Conservation (phyloP, 2,797 vertebrate species). For the Todus mexicanus region DNA sequence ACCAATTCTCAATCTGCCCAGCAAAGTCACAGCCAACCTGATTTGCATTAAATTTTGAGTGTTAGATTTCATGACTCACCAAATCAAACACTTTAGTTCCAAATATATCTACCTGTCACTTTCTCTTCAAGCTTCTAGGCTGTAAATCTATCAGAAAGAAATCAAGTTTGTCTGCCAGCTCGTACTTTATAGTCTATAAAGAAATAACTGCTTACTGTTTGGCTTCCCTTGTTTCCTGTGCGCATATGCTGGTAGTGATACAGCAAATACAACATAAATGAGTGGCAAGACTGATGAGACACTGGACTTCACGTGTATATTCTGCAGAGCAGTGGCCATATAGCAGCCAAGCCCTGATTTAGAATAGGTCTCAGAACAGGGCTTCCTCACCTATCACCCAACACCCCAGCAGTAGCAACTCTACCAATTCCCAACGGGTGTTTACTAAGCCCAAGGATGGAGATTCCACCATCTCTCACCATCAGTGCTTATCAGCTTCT, state of each 20-base stretch:
- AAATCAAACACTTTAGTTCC: constrained; percentile 28
- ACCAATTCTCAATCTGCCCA: neutral
- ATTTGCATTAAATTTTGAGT: neutral
- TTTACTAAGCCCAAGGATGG: neutral
- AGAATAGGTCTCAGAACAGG: neutral
- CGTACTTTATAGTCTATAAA: neutral
- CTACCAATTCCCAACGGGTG: neutral
- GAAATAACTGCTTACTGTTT: neutral
- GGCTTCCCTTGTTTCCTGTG: neutral
- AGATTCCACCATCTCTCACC: neutral
- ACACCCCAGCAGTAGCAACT: neutral
- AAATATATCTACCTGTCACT: constrained; percentile 25
- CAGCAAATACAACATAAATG: neutral
- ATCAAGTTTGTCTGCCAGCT: neutral
- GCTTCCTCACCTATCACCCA: neutral
- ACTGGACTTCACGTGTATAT: neutral
- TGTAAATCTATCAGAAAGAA: neutral
- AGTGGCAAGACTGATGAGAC: rapidly evolving
- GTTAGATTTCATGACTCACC: constrained; percentile 22
- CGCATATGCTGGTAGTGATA: neutral
- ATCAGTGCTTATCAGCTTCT: neutral
- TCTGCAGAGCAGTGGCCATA: neutral
- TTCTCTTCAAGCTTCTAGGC: neutral
- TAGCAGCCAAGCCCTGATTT: neutral
- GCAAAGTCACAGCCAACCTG: neutral